Conservation (phyloP, 2,113 vertebrate genomes). For the Corvus hawaiiensis region DNA sequence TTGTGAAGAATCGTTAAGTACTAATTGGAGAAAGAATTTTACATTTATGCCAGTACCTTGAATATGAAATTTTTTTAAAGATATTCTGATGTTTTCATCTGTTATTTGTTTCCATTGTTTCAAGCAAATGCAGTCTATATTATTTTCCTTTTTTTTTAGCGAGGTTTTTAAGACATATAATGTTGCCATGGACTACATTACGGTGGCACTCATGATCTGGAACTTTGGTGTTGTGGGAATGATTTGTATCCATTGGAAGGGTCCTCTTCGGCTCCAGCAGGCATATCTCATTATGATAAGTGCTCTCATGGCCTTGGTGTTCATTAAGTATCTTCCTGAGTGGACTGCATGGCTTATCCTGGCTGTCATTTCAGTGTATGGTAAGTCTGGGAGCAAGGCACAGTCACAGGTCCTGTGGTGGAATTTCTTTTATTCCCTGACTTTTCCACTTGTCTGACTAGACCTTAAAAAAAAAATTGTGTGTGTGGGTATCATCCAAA, state of each 20-base stretch:
- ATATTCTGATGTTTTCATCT: not conserved
- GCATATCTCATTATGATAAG: conserved; percentile 99
- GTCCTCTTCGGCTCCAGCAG: conserved; percentile 94
- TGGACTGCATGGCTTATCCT: conserved; percentile 99
- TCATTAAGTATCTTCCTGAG: conserved; percentile 98
- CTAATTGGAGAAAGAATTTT: not conserved
- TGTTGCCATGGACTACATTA: conserved; percentile 94
- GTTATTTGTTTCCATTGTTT: not conserved
- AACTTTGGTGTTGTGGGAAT: conserved; percentile 98
- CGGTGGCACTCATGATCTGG: conserved; percentile 89
- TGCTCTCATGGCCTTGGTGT: conserved; percentile 97
- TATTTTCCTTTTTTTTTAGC: conserved; percentile 56
- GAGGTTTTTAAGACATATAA: conserved; percentile 99
- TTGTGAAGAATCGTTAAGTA: not conserved
- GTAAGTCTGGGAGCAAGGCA: conserved; percentile 71
- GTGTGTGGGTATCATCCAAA: not conserved
- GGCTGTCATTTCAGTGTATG: conserved; percentile 96
- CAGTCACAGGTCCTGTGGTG: not conserved
- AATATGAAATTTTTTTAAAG: not conserved
- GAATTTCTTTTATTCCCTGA: not conserved
- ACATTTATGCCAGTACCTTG: not conserved
- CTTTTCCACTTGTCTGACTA: not conserved
- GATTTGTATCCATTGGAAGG: conserved; percentile 99
- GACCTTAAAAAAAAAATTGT: not conserved
- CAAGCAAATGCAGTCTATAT: not conserved